Conservation (phyloP, 2,888 invertebrate species). For the Dyspetes luteomarginatus region DNA sequence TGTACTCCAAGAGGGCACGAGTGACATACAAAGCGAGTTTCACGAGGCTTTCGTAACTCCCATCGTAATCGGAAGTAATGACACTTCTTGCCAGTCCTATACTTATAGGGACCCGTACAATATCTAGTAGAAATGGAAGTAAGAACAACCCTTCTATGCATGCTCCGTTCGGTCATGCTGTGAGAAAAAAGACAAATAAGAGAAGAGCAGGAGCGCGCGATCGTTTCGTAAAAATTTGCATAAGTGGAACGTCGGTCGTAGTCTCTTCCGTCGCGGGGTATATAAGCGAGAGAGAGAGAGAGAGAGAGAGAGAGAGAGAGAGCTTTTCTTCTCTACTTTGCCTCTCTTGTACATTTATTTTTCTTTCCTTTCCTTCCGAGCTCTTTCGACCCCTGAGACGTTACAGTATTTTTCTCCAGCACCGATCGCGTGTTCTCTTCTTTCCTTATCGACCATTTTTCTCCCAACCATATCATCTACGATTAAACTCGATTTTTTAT, state of each 20-base stretch:
- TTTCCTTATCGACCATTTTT: not conserved
- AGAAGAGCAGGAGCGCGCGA: conserved; percentile 16
- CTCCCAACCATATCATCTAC: not conserved
- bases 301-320: no score
- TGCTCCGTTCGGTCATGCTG: not conserved
- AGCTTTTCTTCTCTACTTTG: conserved; percentile 31
- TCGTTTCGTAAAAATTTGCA: conserved; percentile 55
- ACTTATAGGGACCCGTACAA: not conserved
- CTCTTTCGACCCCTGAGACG: conserved; percentile 34
- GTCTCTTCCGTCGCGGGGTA: conserved; percentile 32
- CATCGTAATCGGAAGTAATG: conserved; percentile 54
- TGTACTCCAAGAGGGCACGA: not conserved
- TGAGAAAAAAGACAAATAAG: conserved; percentile 2
- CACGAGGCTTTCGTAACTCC: conserved; percentile 50
- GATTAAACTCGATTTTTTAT: not conserved
- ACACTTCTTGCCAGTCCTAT: conserved; percentile 20
- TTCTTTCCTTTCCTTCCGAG: not conserved
- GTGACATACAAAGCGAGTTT: conserved; percentile 39
- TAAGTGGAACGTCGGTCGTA: conserved; percentile 58
- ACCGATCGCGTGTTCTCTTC: conserved; percentile 11
- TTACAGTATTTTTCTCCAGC: conserved; percentile 32
- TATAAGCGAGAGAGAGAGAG: conserved; percentile 7
- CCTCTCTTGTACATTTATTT: conserved; percentile 21
- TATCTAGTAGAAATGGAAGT: conserved; percentile 35
- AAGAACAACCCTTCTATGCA: conserved; percentile 27